Conservation (phyloP, 2,888 invertebrate genomes). For the Exocentrus adspersus region DNA sequence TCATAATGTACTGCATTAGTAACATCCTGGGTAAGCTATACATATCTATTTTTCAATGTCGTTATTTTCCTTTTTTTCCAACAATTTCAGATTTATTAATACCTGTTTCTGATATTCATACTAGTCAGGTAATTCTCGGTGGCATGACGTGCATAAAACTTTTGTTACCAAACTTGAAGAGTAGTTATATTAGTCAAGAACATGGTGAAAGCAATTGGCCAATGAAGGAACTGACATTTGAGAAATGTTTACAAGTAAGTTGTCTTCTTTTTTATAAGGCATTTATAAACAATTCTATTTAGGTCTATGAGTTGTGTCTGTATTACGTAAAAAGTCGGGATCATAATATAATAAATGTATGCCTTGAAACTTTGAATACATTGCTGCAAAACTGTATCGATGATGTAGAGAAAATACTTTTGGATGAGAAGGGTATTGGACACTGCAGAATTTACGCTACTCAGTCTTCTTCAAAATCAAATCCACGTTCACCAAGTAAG, state of each 20-base stretch:
- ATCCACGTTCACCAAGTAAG: slow-evolving; percentile 66
- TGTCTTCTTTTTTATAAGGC: not conserved
- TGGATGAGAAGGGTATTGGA: slow-evolving; percentile 65
- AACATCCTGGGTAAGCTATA: slow-evolving; percentile 67
- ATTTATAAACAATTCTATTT: slow-evolving; percentile 53
- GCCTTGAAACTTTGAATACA: slow-evolving; percentile 80
- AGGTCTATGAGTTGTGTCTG: slow-evolving; percentile 83
- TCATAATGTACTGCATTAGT: slow-evolving; percentile 74
- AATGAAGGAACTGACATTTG: slow-evolving; percentile 22
- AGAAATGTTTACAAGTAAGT: slow-evolving; percentile 49
- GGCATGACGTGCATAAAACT: slow-evolving; percentile 73
- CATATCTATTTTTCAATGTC: not conserved
- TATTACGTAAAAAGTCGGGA: slow-evolving; percentile 76
- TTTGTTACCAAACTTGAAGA: slow-evolving; percentile 68
- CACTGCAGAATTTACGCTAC: slow-evolving; percentile 60
- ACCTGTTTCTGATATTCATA: slow-evolving; percentile 59
- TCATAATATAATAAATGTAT: slow-evolving; percentile 89
- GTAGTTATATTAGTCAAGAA: slow-evolving; percentile 47
- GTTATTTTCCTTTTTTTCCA: too few relatives aligned
- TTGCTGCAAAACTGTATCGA: slow-evolving; percentile 69
- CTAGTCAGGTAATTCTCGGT: slow-evolving; percentile 70
- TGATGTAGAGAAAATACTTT: slow-evolving; percentile 66
- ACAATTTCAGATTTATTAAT: slow-evolving; percentile 55
- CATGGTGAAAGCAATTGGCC: slow-evolving; percentile 32
- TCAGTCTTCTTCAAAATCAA: slow-evolving; percentile 36